Evolutionary conservation across 2,888 invertebrate species (phyloP), one percentile per base, ranked within the genome.

Genomic region (Thymelicus acteon): DNA sequence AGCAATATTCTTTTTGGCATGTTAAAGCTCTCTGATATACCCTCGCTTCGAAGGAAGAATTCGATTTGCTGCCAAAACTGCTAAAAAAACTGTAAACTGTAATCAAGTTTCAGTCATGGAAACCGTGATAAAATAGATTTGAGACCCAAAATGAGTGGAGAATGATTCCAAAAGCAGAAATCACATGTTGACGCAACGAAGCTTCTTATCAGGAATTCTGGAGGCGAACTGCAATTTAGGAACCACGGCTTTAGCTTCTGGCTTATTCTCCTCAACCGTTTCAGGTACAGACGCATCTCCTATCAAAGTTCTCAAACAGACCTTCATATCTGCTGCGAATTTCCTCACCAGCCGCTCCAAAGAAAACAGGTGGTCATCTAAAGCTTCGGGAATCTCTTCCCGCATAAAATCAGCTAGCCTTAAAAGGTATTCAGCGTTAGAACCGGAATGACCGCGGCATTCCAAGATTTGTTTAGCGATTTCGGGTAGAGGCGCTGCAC

Each of bases 351-450:
- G 89, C 66, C 94, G 91, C 84, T 98, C 98, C 77, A 98, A 87
- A 0, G 95, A 95, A 86, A 96, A 97, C 58, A 98, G 87, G 88
- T 98, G 98, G 39, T 95, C 95, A 83, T 98, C 98, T 60, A 95
- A 90, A 0, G 95, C 96, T 71, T 96, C 96, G 0, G 97, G 97
- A 37, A 97, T 95, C 84, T 97, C 95, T 48, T 96, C 95, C 75
- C 96, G 95, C 96, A 98, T 96, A 79, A 98, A 97, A 71, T 96
- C 95, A 0, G 97, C 97, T 82, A 98, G 88, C 80, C 95, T 95
- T 74, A 98, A 89, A 6, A 99, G 93, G 88, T 99, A 99, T 87
- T 99, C 99, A 15, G 95, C 96, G 85, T 99, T 99, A 73, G 97
- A 96, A 0, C 99, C 99, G 76, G 97, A 97, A 0, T 97, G 95